These are phyloP conservation scores for Rana temporaria DNA, from an alignment of 2,113 vertebrate genomes.

Conservation along the genomic window DNA sequence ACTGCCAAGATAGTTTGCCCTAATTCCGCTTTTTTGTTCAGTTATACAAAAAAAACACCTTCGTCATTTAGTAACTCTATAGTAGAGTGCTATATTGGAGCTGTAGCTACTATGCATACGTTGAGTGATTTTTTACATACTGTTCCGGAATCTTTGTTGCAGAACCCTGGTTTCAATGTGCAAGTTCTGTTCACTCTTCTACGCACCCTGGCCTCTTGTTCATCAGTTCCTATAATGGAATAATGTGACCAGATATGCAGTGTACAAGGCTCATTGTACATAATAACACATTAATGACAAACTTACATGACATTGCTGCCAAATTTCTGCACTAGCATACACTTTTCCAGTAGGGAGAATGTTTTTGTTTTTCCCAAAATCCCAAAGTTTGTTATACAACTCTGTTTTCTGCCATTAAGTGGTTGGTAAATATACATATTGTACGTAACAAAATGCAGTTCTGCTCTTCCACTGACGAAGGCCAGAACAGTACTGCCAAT, in stretches of 20 bases:
- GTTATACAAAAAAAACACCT: slow-evolving; percentile 62
- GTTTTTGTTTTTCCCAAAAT: no score
- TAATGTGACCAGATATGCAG: not conserved
- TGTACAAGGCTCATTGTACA: no score
- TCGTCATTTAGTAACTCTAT: slow-evolving; percentile 74
- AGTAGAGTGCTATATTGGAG: slow-evolving; percentile 75
- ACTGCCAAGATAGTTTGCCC: slow-evolving; percentile 63
- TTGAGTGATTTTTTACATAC: slow-evolving; percentile 75
- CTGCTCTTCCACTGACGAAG: no score
- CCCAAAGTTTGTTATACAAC: no score
- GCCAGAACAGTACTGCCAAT: no score
- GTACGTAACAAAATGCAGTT: no score
- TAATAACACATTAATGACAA: no score
- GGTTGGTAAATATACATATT: no score
- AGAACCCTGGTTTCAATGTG: slow-evolving; percentile 75
- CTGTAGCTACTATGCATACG: slow-evolving; percentile 78
- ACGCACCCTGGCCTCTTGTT: slow-evolving; percentile 66
- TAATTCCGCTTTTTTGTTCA: slow-evolving; percentile 57
- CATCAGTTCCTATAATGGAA: not conserved
- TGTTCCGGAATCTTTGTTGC: slow-evolving; percentile 68
- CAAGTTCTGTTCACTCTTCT: slow-evolving; percentile 78
- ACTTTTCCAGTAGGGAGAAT: no score
- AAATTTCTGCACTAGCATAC: no score
- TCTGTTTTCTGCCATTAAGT: no score
- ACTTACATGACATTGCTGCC: no score